Base-by-base conservation (phyloP, 2,797 vertebrate genomes). In the Hydrolagus colliei region DNA sequence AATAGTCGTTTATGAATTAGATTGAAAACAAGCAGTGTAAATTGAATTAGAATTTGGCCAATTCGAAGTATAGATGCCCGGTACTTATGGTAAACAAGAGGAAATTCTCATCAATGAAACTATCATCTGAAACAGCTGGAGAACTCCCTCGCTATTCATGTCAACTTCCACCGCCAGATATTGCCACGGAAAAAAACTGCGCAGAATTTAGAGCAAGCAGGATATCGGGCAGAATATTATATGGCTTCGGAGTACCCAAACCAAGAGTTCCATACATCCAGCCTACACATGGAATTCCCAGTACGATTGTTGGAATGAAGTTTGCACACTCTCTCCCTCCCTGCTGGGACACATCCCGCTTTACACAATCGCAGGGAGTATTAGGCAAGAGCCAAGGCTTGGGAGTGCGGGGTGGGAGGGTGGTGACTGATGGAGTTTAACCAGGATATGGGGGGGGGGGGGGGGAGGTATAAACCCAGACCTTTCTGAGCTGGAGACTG, bases 341-440 rank as follows among this genome's bases (percentile, higher is more conserved):
- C 14, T 68, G n/a, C 59, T 32, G 18, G 32, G 76, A 20, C 5
- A 52, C 76, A 41, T 41, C 18, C 20, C 11, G 12, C 16, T 67
- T 61, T n/a, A 27, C 10, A 14, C 16, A 11, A 62, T n/a, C 12
- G 35, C 74, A 10, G 62, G 9, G 75, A 18, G 20, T n/a, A 59
- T 62, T 9, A 71, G 72, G 11, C 11, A 41, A 13, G 41, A 71
- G 22, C 6, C n/a, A 20, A 0, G 4, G 32, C 72, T 32, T 63
- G 4, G 62, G 72, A 11, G n/a, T 10, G 18, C 9, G 1, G 20
- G 8, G 13, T 18, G 22, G 86, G 14, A 8, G 59, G 1, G 8
- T n/a, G n/a, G n/a, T 13, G 32, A 6, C 4, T 18, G 13, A 0
- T 1, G 1, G 10, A 0, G 0, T 18, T 3, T 16, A 0, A 7